Conservation (phyloP, 2,888 invertebrate species). For the Drosophila nigricruria region DNA sequence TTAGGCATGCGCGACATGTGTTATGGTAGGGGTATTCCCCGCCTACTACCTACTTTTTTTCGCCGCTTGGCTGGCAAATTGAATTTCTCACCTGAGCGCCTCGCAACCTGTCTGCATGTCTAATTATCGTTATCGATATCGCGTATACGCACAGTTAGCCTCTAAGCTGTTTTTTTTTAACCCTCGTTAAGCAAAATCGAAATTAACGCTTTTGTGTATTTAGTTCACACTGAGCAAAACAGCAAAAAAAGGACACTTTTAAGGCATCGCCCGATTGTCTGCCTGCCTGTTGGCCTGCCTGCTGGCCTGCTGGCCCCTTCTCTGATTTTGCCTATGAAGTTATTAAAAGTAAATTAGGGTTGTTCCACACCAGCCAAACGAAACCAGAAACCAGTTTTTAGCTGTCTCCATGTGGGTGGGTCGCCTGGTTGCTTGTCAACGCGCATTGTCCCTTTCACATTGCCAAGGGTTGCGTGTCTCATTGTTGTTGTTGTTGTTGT, state of each 20-base stretch:
- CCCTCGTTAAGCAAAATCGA: constrained; percentile 77
- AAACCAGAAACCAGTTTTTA: constrained; percentile 61
- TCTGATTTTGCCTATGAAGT: constrained; percentile 73
- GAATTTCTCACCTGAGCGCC: constrained; percentile 75
- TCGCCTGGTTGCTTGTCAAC: constrained; percentile 32
- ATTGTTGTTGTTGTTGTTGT: constrained; percentile 46
- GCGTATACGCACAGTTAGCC: constrained; percentile 68
- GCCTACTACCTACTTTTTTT: too few relatives aligned
- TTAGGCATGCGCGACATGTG: constrained; percentile 22
- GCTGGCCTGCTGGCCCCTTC: neutral
- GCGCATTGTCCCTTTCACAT: constrained; percentile 23
- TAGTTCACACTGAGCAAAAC: constrained; percentile 59
- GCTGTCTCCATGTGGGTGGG: constrained; percentile 16
- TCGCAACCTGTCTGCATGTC: constrained; percentile 60
- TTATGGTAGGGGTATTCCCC: neutral
- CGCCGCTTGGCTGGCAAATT: constrained; percentile 53
- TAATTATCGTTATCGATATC: constrained; percentile 77
- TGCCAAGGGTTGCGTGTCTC: constrained; percentile 72
- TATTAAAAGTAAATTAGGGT: constrained; percentile 85
- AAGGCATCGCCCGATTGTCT: constrained; percentile 62
- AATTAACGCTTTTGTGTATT: constrained; percentile 74
- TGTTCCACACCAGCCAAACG: constrained; percentile 70
- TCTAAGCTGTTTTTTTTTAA: constrained; percentile 40
- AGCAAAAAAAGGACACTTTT: constrained; percentile 74
- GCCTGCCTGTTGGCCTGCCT: neutral